A percentile compares a stretch with the other conserved stretches of the same genome.
Evolutionary conservation across 2,113 vertebrate genomes (phyloP).

Genomic region (Nesogale talazaci): DNA sequence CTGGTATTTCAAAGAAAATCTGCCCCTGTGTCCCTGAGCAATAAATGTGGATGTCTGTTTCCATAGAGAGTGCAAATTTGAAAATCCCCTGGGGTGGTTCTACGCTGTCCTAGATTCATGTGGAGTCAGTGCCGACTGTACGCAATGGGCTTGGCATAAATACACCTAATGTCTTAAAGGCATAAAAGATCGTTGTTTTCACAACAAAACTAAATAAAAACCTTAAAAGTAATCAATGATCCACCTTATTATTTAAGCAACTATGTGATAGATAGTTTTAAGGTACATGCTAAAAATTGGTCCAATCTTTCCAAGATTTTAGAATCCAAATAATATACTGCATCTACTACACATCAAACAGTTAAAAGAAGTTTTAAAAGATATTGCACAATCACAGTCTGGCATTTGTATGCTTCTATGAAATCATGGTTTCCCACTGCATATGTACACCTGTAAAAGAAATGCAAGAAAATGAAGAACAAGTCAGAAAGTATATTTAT

Average conservation of each 20-base stretch:
- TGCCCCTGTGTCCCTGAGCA: not conserved
- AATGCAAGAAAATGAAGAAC: not conserved
- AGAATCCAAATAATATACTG: not conserved
- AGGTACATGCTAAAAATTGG: not conserved
- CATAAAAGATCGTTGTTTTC: not conserved
- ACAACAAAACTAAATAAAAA: not conserved
- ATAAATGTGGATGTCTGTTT: not conserved
- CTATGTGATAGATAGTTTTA: not conserved
- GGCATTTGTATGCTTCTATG: constrained; percentile 97
- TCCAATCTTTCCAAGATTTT: not conserved
- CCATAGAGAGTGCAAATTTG: not conserved
- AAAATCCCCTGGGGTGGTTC: not conserved
- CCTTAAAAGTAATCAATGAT: not conserved
- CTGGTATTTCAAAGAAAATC: not conserved
- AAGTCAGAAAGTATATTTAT: not conserved
- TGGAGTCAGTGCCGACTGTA: not conserved
- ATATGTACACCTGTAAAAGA: constrained; percentile 91
- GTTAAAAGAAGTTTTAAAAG: constrained; percentile 84
- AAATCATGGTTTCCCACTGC: constrained; percentile 97
- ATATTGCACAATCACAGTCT: constrained; percentile 99
- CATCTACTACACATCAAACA: not conserved
- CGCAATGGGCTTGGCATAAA: not conserved
- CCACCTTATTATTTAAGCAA: too few relatives aligned
- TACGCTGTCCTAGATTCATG: not conserved
- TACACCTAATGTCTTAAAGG: not conserved